phyloP scores from a whole-genome alignment of 2,888 invertebrate species.

The Nemotelus nigrinus region DNA sequence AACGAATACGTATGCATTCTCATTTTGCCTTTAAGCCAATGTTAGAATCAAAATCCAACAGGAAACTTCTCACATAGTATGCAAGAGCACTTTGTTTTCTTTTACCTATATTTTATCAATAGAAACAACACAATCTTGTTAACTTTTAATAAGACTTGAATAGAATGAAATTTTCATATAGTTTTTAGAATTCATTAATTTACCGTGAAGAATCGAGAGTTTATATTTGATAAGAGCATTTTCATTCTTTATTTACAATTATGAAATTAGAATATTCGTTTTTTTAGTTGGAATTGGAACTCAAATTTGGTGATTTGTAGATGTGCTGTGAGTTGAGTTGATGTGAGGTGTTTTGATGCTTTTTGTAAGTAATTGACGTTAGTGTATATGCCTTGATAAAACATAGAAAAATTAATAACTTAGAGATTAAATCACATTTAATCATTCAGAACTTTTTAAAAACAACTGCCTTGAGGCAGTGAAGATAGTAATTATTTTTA shows the following conservation, averaged over 20 bases:
- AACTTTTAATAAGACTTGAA: constrained; percentile 35
- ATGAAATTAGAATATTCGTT: neutral
- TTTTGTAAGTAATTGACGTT: constrained; percentile 28
- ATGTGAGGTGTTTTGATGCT: neutral
- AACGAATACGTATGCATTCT: too few species aligned
- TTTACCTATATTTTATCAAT: neutral
- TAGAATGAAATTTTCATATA: neutral
- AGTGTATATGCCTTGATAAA: neutral
- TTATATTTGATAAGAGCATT: neutral
- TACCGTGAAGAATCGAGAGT: neutral
- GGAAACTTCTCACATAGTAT: neutral
- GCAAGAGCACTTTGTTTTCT: neutral
- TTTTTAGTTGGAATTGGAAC: neutral
- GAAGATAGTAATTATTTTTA: too few species aligned
- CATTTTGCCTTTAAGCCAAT: too few species aligned
- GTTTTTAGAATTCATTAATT: neutral
- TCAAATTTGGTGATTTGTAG: neutral
- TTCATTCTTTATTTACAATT: constrained; percentile 30
- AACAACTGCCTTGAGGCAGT: too few species aligned
- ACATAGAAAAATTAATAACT: too few species aligned
- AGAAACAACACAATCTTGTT: constrained; percentile 21
- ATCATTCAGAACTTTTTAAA: too few species aligned
- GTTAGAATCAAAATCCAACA: neutral
- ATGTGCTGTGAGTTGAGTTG: neutral
- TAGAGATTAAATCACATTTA: too few species aligned